Evolutionary conservation across 2,888 invertebrate species (phyloP), one percentile per base, ranked within the genome.

Genomic region (Dione vanillae): DNA sequence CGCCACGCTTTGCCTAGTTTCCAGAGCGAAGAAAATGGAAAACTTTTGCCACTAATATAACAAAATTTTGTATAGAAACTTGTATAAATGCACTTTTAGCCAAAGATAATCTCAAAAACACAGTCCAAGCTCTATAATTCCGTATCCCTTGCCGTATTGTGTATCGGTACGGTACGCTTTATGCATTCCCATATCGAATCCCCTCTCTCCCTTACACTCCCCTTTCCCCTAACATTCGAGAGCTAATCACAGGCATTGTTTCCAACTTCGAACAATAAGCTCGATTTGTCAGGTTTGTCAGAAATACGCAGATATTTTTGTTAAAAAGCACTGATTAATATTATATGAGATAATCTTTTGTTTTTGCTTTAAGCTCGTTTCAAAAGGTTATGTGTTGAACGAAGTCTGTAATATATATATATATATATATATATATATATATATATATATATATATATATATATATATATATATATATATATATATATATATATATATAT

Each of bases 201-300:
- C n/a, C 0, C 59, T 43, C 20, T 27, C 58, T 8, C 58, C 40
- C 40, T 19, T 7, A 40, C 12, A 11, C 3, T 16, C 16, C 19
- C 40, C 16, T 12, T 0, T n/a, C 52, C 10, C 37, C 40, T 49
- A 40, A 49, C 37, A 45, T 35, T 16, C 56, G 40, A 40, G 51
- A 51, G 68, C 71, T 71, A 69, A 71, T 71, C 68, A 71, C 68
- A 37, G 51, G 52, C 51, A 71, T 71, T 69, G 71, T 71, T 71
- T 58, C 16, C 37, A 47, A 37, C 35, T 64, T 49, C 6, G 62
- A 64, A 64, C 62, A 64, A 64, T 49, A 35, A 47, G 16, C 49
- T 35, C 47, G 37, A 49, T 16, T 64, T 64, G 62, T 37, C 37
- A 64, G 47, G 62, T 16, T 64, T 64, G 62, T 37, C 37, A 64